Conservation (phyloP, 2,888 invertebrate species). For the Chrysolina americana region DNA sequence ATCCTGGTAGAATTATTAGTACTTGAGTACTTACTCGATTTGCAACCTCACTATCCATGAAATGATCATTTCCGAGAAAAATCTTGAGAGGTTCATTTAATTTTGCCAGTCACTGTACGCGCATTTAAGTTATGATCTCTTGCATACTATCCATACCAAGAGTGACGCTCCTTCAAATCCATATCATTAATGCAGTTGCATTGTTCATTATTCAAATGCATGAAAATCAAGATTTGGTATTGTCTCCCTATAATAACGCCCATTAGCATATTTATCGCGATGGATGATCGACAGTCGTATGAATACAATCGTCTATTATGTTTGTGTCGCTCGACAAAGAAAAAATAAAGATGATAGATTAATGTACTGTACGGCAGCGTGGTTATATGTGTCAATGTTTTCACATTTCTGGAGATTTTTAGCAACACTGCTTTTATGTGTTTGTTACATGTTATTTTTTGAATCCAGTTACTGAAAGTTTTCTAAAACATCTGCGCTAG, state of each 20-base stretch:
- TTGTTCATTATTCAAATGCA: slow-evolving; percentile 13
- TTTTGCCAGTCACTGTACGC: neutral
- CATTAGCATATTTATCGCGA: slow-evolving; percentile 17
- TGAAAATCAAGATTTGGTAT: slow-evolving; percentile 20
- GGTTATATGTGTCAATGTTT: neutral
- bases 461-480: neutral
- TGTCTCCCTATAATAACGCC: slow-evolving; percentile 9
- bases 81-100: no score
- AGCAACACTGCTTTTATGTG: neutral
- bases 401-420: neutral
- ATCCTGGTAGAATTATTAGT: no score
- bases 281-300: slow-evolving; percentile 10
- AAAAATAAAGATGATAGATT: slow-evolving; percentile 1
- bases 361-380: neutral
- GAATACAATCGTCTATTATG: slow-evolving; percentile 19
- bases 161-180: slow-evolving; percentile 17
- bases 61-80: no score
- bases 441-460: neutral
- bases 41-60: no score
- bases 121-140: neutral
- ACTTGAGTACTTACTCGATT: no score
- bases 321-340: slow-evolving; percentile 2
- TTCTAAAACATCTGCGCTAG: no score
- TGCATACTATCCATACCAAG: neutral
- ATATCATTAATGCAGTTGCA: slow-evolving; percentile 20